These are phyloP conservation scores for Sebastes taczanowskii DNA, from an alignment of 2,797 vertebrate genomes.

Conservation along the genomic window DNA sequence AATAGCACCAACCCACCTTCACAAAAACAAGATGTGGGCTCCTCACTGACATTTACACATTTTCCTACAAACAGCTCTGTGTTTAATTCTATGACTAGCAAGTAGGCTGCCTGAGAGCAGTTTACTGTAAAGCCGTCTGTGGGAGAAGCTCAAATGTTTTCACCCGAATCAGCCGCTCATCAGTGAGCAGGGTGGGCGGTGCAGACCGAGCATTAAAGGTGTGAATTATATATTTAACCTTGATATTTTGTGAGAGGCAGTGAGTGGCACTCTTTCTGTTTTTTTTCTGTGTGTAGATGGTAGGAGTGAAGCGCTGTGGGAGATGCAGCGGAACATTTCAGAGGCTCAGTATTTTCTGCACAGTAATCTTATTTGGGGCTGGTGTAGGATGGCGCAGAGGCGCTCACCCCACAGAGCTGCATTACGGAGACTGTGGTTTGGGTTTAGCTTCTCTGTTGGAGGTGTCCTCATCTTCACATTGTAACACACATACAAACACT, in stretches of 20 bases:
- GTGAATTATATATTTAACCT: slow-evolving; percentile 29
- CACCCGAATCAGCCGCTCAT: neutral
- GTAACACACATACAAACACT: neutral
- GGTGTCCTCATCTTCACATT: neutral
- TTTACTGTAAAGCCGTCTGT: slow-evolving; percentile 2
- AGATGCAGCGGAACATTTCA: slow-evolving; percentile 35
- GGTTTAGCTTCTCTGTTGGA: slow-evolving; percentile 2
- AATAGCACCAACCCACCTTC: neutral
- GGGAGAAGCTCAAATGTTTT: slow-evolving; percentile 10
- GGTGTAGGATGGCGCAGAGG: slow-evolving; percentile 55
- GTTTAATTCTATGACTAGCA: neutral
- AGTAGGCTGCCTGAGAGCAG: neutral
- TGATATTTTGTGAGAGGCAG: slow-evolving; percentile 9
- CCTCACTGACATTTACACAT: neutral
- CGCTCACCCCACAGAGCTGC: slow-evolving; percentile 27
- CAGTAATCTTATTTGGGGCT: slow-evolving; percentile 65
- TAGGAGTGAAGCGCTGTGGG: slow-evolving; percentile 16
- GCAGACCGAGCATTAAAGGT: neutral
- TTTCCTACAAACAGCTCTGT: neutral
- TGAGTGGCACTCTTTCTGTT: neutral
- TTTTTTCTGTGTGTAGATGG: neutral
- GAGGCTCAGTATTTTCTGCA: slow-evolving; percentile 52
- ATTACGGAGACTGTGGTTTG: slow-evolving; percentile 18
- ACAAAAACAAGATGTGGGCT: slow-evolving; percentile 22
- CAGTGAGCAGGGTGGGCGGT: neutral